Evolutionary conservation across 2,888 invertebrate species (phyloP).

Genomic region (Hypomecis atomaria): DNA sequence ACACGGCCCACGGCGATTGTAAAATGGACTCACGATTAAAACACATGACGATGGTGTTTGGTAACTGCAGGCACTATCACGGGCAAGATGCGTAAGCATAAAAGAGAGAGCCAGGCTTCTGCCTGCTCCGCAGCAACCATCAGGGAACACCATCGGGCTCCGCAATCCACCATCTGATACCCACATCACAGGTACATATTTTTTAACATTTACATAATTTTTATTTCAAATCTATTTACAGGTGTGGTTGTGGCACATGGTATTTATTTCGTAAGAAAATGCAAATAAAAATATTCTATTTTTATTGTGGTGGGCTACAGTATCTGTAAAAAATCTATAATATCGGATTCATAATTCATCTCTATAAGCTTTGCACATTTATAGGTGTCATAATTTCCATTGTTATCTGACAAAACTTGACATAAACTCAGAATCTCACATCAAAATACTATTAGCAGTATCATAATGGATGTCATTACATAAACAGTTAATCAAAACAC

Average conservation of each 20-base stretch:
- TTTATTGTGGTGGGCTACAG: neutral
- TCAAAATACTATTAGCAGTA: slow-evolving; percentile 25
- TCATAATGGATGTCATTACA: slow-evolving; percentile 27
- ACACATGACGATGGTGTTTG: slow-evolving; percentile 74
- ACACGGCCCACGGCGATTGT: slow-evolving; percentile 81
- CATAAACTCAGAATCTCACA: slow-evolving; percentile 11
- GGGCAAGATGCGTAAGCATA: slow-evolving; percentile 83
- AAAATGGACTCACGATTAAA: slow-evolving; percentile 82
- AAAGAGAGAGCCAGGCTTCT: slow-evolving; percentile 77
- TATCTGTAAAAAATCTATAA: neutral
- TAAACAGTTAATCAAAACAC: slow-evolving; percentile 11
- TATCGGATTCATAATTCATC: neutral
- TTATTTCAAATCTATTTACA: neutral
- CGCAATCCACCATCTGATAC: slow-evolving; percentile 74
- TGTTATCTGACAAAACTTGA: slow-evolving; percentile 16
- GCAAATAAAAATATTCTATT: no score
- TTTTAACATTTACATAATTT: neutral
- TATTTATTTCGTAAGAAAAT: no score
- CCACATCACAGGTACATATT: slow-evolving; percentile 64
- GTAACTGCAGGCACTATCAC: slow-evolving; percentile 71
- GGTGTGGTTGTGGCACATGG: no score
- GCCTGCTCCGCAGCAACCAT: slow-evolving; percentile 79
- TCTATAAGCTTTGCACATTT: neutral
- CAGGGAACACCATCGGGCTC: slow-evolving; percentile 68
- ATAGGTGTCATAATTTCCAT: slow-evolving; percentile 14